These are phyloP conservation scores for Macrobrachium rosenbergii DNA, from an alignment of 1,140 invertebrate genomes.

Conservation along the genomic window DNA sequence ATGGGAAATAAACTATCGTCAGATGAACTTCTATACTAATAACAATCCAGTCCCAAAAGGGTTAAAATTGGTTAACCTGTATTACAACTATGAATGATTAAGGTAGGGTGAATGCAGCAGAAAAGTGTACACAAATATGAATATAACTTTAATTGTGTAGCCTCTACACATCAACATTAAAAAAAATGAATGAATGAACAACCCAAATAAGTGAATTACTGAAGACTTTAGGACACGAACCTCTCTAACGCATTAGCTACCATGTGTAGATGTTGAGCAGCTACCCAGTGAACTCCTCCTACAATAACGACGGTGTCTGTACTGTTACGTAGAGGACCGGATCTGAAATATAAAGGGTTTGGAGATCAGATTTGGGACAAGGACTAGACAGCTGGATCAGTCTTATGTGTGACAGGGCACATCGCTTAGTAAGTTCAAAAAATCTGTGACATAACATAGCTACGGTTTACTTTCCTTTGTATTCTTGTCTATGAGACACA, in stretches of 20 bases:
- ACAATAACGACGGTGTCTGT: constrained; percentile 44
- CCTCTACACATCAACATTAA: not conserved
- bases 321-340: constrained; percentile 36
- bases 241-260: constrained; percentile 20
- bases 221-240: not conserved
- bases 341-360: not conserved
- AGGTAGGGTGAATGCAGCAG: too few species aligned
- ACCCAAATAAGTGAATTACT: not conserved
- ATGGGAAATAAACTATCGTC: not conserved
- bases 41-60: not conserved
- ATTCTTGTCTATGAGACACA: too few species aligned
- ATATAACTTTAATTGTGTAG: not conserved
- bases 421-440: too few species aligned
- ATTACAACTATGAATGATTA: too few species aligned
- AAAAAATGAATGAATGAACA: not conserved
- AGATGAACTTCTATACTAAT: not conserved
- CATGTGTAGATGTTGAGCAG: constrained; percentile 47
- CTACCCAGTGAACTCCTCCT: constrained; percentile 48
- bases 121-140: not conserved
- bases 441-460: not conserved
- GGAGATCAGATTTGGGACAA: not conserved
- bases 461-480: not conserved
- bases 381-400: not conserved
- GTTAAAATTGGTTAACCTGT: not conserved
- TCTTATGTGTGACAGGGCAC: too few species aligned